phyloP scores from a whole-genome alignment of 2,888 invertebrate genomes.

The Conomelus anceps region DNA sequence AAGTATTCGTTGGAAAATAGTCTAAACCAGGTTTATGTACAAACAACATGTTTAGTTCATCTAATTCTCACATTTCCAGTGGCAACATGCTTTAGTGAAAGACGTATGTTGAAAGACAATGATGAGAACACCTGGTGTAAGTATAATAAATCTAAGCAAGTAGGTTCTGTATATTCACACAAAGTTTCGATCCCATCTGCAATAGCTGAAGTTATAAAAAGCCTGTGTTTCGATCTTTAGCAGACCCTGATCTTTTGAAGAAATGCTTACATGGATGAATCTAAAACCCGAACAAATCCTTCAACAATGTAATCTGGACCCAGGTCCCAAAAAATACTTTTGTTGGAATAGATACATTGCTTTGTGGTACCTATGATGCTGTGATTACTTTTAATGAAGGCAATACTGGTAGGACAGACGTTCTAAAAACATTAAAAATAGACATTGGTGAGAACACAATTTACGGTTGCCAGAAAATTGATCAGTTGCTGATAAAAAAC shows the following conservation, averaged over 20 bases:
- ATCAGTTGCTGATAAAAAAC: neutral
- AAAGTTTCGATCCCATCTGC: neutral
- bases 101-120: too few species aligned
- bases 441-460: neutral
- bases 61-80: too few species aligned
- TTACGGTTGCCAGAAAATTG: neutral
- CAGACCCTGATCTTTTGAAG: too few species aligned
- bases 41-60: too few species aligned
- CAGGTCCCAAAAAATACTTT: neutral
- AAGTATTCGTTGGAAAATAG: too few species aligned
- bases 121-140: neutral
- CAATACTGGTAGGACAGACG: neutral
- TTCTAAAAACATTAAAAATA: neutral
- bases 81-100: too few species aligned
- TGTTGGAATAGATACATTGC: neutral
- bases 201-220: neutral
- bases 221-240: too few species aligned
- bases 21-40: too few species aligned
- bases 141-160: neutral
- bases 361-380: neutral
- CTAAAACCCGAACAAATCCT: neutral
- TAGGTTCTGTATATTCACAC: neutral
- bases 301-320: neutral
- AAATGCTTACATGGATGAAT: neutral
- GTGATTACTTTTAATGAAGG: neutral